Evolutionary conservation across 2,113 vertebrate species (phyloP), one percentile per base, ranked within the genome.

Genomic region (Monopterus albus): DNA sequence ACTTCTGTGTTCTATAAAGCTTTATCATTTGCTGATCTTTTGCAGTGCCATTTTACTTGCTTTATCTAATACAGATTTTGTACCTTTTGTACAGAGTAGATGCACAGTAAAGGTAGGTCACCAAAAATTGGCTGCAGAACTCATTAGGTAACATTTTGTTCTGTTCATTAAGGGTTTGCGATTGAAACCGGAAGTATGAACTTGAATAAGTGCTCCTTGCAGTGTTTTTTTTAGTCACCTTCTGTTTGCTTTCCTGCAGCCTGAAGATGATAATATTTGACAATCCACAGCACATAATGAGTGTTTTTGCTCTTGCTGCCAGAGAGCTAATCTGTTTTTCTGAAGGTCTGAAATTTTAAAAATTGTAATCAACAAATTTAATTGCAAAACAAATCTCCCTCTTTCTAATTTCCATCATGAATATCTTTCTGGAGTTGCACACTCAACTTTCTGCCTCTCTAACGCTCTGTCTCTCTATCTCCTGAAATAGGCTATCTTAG

Each of bases 151-250:
- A 56, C 7, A 39, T 47, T 56, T 28, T 18, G n/a, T 29, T 42
- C 2, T 63, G 52, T 0, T 26, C 55, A 18, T 40, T 7, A 36
- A 35, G 25, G 36, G n/a, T n/a, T n/a, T 21, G 33, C 20, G 35
- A 72, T 50, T 62, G 58, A 53, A 57, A 72, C 36, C 69, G 57
- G 38, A 45, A 21, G 18, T 20, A 57, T 31, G 42, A 79, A 62
- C 21, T 18, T 12, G 26, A 70, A 51, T 15, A 42, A 50, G 39
- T 57, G 40, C 40, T 50, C 35, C 26, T 13, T 6, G 5, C 23
- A 57, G 0, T 81, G 68, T 86, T 71, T 70, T 64, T n/a, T 72
- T 82, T 67, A 81, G 84, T 77, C 78, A 69, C 61, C 58, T 57
- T 52, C 63, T 76, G 77, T 86, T 83, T 82, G 70, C 55, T 43